Evolutionary conservation across 2,888 invertebrate species (phyloP), one percentile per base, ranked within the genome.

Genomic region (Epistrophe grossulariae): DNA sequence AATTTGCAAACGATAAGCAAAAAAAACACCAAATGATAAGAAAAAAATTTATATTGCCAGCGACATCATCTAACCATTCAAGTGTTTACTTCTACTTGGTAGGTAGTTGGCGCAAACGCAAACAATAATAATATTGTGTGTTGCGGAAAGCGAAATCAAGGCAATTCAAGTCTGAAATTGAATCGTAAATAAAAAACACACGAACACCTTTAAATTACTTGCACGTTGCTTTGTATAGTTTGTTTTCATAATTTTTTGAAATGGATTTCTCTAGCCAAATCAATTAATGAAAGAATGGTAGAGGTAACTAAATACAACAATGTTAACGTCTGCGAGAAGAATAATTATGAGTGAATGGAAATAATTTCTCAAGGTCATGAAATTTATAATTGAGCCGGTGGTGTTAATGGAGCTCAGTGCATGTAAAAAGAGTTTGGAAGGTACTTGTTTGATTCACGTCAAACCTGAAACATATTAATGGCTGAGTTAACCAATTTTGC

Each of bases 131-230:
- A 40, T 40, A 13, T 13, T 31, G n/a, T 28, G 38, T 45, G 64
- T 66, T 66, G 76, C 68, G 76, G 76, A 66, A 43, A 59, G 73
- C 50, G 45, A 71, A 64, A 55, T 19, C 45, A 64, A 43, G 50
- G 31, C 13, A 50, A 52, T 68, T 35, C 38, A 64, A 64, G n/a
- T 50, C 66, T 52, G 7, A 66, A 31, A 48, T 50, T 76, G 6
- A 68, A 38, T 40, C 48, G 38, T 31, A 60, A 38, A 38, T 40
- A 40, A 19, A 40, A 35, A 35, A 19, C 24, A 57, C n/a, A n/a
- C n/a, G 17, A 35, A 59, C 59, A 38, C 40, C 62, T 40, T 62
- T 43, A 62, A 62, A 43, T 62, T 40, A 62, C 28, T 62, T 62
- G 40, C 43, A 62, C 40, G 62, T 43, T 62, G 40, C 19, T 8